Conservation (phyloP, 2,888 invertebrate genomes). For the Dermolepida albohirtum region DNA sequence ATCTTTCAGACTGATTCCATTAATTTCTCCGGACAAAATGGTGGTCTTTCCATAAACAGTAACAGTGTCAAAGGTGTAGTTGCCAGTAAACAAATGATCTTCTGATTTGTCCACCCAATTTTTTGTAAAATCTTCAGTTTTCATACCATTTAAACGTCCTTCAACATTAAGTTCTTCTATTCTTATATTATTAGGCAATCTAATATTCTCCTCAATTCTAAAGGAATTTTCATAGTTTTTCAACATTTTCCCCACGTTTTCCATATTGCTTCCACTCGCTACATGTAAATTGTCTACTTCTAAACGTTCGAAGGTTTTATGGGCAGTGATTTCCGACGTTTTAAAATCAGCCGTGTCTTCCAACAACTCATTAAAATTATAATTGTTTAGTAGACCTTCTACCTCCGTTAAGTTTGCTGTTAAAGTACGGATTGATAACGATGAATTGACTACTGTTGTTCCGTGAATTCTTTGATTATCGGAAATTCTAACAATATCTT, state of each 20-base stretch:
- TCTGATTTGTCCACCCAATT: slow-evolving; percentile 62
- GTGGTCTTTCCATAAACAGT: slow-evolving; percentile 57
- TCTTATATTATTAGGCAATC: slow-evolving; percentile 52
- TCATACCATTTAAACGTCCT: slow-evolving; percentile 63
- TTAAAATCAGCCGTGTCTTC: slow-evolving; percentile 55
- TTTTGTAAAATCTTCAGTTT: slow-evolving; percentile 61
- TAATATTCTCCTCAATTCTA: slow-evolving; percentile 40
- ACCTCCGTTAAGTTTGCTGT: slow-evolving; percentile 37
- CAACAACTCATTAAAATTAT: slow-evolving; percentile 55
- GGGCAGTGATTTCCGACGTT: slow-evolving; percentile 48
- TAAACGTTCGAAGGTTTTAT: slow-evolving; percentile 56
- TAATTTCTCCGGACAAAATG: slow-evolving; percentile 61
- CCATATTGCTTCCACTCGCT: slow-evolving; percentile 47
- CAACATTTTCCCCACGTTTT: slow-evolving; percentile 45
- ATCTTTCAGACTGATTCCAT: slow-evolving; percentile 59
- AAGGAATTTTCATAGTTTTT: slow-evolving; percentile 43
- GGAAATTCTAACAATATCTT: slow-evolving; percentile 49
- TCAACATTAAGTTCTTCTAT: slow-evolving; percentile 63
- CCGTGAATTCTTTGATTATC: slow-evolving; percentile 51
- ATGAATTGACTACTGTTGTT: slow-evolving; percentile 45
- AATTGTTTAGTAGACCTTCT: slow-evolving; percentile 54
- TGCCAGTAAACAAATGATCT: slow-evolving; percentile 57
- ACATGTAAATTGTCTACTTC: slow-evolving; percentile 53
- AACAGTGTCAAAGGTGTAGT: slow-evolving; percentile 57
- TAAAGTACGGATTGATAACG: slow-evolving; percentile 3